Percentiles rank a stretch among this genome's conserved stretches.
phyloP scores from a whole-genome alignment of 1,140 invertebrate genomes.

The Elymnias hypermnestra region DNA sequence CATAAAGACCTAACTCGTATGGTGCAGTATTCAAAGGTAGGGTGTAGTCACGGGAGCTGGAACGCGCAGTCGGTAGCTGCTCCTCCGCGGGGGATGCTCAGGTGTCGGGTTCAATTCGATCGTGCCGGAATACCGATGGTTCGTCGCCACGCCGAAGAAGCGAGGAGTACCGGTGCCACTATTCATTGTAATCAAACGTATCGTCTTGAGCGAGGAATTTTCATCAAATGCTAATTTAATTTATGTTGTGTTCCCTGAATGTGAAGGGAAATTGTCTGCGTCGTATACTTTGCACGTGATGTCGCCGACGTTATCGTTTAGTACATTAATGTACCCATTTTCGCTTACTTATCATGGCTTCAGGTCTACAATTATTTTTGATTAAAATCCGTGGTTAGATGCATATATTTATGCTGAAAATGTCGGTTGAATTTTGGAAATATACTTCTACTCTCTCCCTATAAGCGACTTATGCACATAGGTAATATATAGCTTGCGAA shows the following conservation, averaged over 20 bases:
- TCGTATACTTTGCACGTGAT: too few species aligned
- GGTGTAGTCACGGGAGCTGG: neutral
- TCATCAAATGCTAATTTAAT: too few species aligned
- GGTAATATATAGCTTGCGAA: too few species aligned
- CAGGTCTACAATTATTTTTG: too few species aligned
- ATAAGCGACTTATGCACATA: too few species aligned
- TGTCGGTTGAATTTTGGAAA: too few species aligned
- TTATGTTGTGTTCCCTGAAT: too few species aligned
- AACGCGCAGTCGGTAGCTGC: slow-evolving; percentile 10
- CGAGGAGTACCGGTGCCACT: neutral
- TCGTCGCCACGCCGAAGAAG: slow-evolving; percentile 1
- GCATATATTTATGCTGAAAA: neutral
- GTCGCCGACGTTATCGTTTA: too few species aligned
- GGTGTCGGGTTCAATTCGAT: slow-evolving; percentile 14
- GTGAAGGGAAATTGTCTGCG: too few species aligned
- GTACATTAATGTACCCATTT: too few species aligned
- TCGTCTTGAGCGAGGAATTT: neutral
- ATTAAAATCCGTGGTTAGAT: neutral
- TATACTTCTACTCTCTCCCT: too few species aligned
- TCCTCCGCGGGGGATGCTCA: slow-evolving; percentile 7
- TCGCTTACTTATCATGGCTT: too few species aligned
- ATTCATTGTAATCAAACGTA: neutral
- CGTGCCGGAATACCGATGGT: slow-evolving; percentile 9
- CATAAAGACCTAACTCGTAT: neutral
- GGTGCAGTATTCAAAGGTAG: neutral